These are phyloP conservation scores for Cerastis rubricosa DNA, from an alignment of 2,888 invertebrate genomes.

Conservation along the genomic window DNA sequence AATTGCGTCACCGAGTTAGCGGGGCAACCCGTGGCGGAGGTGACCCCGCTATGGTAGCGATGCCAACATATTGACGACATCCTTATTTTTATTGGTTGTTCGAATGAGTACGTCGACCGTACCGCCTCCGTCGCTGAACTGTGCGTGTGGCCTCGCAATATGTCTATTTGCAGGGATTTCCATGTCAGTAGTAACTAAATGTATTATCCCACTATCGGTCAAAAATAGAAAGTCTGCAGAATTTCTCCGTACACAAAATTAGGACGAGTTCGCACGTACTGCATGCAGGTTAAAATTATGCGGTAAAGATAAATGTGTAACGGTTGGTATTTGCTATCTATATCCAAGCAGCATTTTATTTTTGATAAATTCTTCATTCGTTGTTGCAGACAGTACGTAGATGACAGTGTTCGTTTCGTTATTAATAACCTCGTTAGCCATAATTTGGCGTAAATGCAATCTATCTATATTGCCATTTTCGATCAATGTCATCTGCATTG, in stretches of 20 bases:
- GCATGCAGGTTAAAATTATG: constrained; percentile 48
- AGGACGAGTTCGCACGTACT: constrained; percentile 46
- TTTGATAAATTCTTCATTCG: constrained; percentile 28
- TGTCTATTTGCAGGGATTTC: constrained; percentile 75
- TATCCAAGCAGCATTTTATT: constrained; percentile 33
- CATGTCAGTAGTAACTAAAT: constrained; percentile 56
- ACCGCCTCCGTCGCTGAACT: constrained; percentile 81
- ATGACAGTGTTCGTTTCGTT: constrained; percentile 55
- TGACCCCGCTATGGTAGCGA: constrained; percentile 84
- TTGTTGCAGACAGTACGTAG: constrained; percentile 38
- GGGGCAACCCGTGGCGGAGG: constrained; percentile 79
- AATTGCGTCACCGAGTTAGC: constrained; percentile 67
- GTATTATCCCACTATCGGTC: constrained; percentile 47
- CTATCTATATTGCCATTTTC: constrained; percentile 51
- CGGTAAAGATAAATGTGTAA: constrained; percentile 35
- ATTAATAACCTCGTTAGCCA: constrained; percentile 44
- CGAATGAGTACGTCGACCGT: constrained; percentile 88
- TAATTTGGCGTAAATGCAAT: constrained; percentile 58
- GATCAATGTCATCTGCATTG: constrained; percentile 25
- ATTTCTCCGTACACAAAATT: constrained; percentile 50
- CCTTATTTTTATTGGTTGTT: constrained; percentile 89
- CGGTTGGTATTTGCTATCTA: constrained; percentile 36
- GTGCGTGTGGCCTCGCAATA: constrained; percentile 86
- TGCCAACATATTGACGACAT: constrained; percentile 90
- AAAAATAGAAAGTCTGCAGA: constrained; percentile 50